Percentiles rank a stretch among this genome's conserved stretches.
Evolutionary conservation across 2,797 vertebrate species (phyloP).

Genomic region (Naso thynnoides): DNA sequence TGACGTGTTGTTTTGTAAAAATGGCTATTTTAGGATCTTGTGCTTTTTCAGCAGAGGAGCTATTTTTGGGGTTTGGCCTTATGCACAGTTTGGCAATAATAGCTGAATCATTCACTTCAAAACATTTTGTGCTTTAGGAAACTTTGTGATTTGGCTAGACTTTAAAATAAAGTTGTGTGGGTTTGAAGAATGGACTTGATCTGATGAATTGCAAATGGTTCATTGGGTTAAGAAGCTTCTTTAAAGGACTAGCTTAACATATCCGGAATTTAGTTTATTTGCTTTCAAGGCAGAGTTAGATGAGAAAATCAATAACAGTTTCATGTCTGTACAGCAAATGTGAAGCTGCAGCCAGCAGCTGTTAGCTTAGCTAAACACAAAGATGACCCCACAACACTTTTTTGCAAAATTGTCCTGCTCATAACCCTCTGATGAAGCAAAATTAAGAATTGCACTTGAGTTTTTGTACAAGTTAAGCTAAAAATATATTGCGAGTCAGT

Average conservation of each 20-base stretch:
- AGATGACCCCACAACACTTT: no score
- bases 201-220: background rate
- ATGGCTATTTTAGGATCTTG: constrained; percentile 15
- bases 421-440: no score
- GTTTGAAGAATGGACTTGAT: background rate
- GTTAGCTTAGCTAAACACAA: no score
- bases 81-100: constrained; percentile 1
- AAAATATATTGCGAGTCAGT: background rate
- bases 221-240: background rate
- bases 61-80: constrained; percentile 11
- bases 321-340: no score
- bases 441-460: background rate
- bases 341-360: no score
- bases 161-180: background rate
- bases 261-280: background rate
- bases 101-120: background rate
- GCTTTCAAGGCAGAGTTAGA: no score
- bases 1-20: constrained; percentile 16
- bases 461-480: background rate
- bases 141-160: background rate
- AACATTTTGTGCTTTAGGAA: background rate
- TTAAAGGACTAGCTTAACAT: background rate
- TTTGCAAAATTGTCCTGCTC: no score
- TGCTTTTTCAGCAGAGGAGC: background rate
- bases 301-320: no score